Base-by-base conservation (phyloP, 64 coral and sea anemone genomes). In the Montipora foliosa region DNA sequence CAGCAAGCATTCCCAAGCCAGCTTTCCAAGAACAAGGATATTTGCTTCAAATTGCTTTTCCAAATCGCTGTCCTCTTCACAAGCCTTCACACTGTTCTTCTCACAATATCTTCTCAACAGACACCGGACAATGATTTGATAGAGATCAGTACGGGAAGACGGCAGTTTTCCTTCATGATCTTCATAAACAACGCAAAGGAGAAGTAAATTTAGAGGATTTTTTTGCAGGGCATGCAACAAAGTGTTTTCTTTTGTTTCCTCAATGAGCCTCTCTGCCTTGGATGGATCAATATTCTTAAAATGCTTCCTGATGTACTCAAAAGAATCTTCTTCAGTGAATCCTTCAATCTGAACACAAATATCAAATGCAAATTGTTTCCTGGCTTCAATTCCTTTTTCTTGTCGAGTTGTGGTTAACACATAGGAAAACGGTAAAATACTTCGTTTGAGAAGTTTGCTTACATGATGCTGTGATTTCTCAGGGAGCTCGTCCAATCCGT, bases 401-500 rank as follows among this genome's bases (percentile, higher is more conserved):
- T 90, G 88, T 6, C 88, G 88, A 74, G 69, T 60, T 44, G 88
- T 90, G 55, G 13, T 57, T 25, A 90, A 61, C 21, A 79, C 11
- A 90, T 58, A 79, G 53, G 75, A 90, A 78, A 9, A 47, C 22
- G 51, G 58, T 10, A 90, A 66, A 79, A 49, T 78, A 10, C 6
- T 6, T 57, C 75, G 3, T 14, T 59, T 22, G 5, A 90, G 17
- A 16, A 90, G 58, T 13, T 79, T 48, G 9, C 49, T 47, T 4
- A 90, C 75, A 49, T 90, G 57, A 48, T 67, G 24, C n/a, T 60
- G 24, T 16, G 58, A 58, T 58, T 60, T 20, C 11, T 37, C 9
- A 47, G 88, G 88, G 3, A 76, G 45, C 10, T 90, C 88, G 19
- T 90, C 88, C 53, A 90, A 44, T 0, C 88, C 88, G 48, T 90